Conservation (phyloP, 1,140 invertebrate species). For the Bathynomus jamesi region DNA sequence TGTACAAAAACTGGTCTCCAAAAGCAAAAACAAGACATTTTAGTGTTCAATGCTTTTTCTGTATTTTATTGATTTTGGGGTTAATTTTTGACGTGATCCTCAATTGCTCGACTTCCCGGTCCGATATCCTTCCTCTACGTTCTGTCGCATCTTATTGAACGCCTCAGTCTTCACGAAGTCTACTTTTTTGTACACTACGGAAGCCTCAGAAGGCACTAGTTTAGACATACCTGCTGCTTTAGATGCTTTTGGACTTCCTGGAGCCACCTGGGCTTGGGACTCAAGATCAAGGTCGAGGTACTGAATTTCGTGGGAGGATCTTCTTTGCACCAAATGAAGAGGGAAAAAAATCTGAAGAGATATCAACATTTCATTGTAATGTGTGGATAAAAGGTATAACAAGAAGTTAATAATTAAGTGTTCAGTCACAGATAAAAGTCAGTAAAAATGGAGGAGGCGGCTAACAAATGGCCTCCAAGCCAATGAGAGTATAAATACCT, state of each 20-base stretch:
- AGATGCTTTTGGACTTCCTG: background rate
- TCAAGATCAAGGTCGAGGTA: slow-evolving; percentile 69
- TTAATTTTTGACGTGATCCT: too few relatives aligned
- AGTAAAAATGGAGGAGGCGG: too few relatives aligned
- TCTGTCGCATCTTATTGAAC: slow-evolving; percentile 75
- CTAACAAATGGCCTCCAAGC: too few relatives aligned
- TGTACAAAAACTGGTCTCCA: too few relatives aligned
- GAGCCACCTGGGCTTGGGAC: slow-evolving; percentile 34
- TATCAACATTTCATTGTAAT: too few relatives aligned
- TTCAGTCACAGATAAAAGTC: too few relatives aligned
- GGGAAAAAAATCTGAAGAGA: slow-evolving; percentile 27
- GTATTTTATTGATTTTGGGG: too few relatives aligned
- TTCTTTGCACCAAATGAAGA: slow-evolving; percentile 6
- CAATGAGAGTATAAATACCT: too few relatives aligned
- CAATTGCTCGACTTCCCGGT: background rate
- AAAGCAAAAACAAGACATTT: too few relatives aligned
- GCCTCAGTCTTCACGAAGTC: slow-evolving; percentile 87
- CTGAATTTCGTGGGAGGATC: slow-evolving; percentile 49
- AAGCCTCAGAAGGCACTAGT: slow-evolving; percentile 9
- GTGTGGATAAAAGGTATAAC: too few relatives aligned
- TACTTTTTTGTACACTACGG: slow-evolving; percentile 70
- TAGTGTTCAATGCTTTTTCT: too few relatives aligned
- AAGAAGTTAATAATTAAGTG: too few relatives aligned
- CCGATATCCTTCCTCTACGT: slow-evolving; percentile 51
- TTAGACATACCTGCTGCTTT: slow-evolving; percentile 12